Conservation (phyloP, 2,113 vertebrate species). For the Indri indri region DNA sequence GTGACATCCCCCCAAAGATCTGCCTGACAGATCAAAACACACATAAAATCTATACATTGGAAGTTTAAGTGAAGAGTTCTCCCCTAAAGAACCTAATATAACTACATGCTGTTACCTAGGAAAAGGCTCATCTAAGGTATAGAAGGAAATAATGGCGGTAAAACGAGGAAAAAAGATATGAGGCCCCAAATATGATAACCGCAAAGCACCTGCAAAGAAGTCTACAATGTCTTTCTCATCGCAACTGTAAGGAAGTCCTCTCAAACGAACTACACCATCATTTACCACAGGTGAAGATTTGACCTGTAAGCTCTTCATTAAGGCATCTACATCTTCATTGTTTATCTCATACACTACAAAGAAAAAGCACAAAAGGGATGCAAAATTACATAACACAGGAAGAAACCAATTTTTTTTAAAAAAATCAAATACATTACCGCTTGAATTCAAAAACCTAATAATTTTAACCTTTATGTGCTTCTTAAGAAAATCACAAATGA, state of each 20-base stretch:
- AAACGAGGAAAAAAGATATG: background rate
- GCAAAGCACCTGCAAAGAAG: conserved; percentile 91
- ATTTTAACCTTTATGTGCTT: background rate
- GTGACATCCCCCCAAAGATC: background rate
- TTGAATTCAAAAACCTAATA: background rate
- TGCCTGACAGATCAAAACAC: background rate
- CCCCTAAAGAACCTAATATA: background rate
- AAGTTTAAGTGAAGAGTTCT: background rate
- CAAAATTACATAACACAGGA: background rate
- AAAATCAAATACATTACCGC: background rate
- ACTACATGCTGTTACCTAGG: background rate
- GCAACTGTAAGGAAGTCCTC: conserved; percentile 92
- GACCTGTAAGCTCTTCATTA: conserved; percentile 85
- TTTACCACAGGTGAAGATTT: conserved; percentile 71
- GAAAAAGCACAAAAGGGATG: background rate
- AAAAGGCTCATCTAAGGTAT: background rate
- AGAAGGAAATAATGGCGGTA: fast-evolving
- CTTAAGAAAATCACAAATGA: conserved; percentile 27
- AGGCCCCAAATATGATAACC: fast-evolving
- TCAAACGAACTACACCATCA: conserved; percentile 88
- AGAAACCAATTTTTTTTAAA: background rate
- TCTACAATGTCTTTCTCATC: conserved; percentile 86
- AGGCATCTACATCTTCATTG: conserved; percentile 88
- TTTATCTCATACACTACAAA: conserved; percentile 90
- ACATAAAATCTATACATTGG: background rate